Base-by-base conservation (phyloP, 2,888 invertebrate species). In the Neoitamus cyanurus region DNA sequence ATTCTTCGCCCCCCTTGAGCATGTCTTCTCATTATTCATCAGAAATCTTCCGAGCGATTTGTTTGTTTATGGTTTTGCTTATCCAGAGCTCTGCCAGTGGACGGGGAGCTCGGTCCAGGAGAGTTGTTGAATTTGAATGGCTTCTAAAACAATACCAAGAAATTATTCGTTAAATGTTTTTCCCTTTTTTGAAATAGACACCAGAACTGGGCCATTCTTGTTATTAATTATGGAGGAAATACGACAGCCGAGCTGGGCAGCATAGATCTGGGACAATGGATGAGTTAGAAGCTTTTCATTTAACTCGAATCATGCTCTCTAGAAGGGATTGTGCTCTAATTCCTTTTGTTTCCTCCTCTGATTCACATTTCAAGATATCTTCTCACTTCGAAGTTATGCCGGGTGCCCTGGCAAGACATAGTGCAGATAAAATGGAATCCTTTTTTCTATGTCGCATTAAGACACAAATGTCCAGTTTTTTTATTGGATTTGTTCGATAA, bases 131-230 rank as follows among this genome's bases (percentile, higher is more conserved):
- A 73, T 34, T 73, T 73, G 34, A 73, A 73, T 34, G 36, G 73
- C 36, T 73, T 73, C 13, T 25, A 36, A 31, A 73, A 73, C 73
- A 73, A 73, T 73, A 34, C 73, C 36, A 20, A 5, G 11, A 34
- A 73, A 73, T 73, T 73, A 73, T 73, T 73, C 20, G 31, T 73
- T 34, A 34, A 73, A 73, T 73, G 73, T 20, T 34, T 73, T 73
- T 73, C 20, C 36, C 70, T 34, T 70, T 70, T 70, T 70, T 70
- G 31, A 34, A 25, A 70, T 36, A 73, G 36, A 36, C 20, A 7
- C 34, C 7, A 73, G n/a, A 73, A 34, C 73, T 73, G 20, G 73
- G 36, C 34, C 73, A 73, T 36, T 20, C 36, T 36, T 36, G 20
- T 73, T 15, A 73, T 34, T 73, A 73, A 73, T 73, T 73, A 73